These are phyloP conservation scores for Nipponia nippon DNA, from an alignment of 2,113 vertebrate genomes.

Conservation along the genomic window DNA sequence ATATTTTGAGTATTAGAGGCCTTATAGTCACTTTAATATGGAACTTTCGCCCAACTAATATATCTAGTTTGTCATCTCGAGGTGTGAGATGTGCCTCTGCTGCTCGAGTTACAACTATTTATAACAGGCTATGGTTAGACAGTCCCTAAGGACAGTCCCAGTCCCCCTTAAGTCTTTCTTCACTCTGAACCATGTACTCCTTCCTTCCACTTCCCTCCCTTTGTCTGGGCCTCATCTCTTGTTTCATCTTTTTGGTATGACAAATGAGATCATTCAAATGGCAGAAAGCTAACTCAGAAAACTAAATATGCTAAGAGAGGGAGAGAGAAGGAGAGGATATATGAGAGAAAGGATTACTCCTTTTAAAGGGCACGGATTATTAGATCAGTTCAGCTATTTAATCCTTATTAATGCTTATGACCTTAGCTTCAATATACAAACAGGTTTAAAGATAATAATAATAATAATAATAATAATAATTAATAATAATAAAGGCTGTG, in stretches of 20 bases:
- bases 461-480: background rate
- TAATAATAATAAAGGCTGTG: background rate
- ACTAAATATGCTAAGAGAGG: background rate
- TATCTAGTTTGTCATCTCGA: background rate
- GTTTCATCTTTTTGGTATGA: background rate
- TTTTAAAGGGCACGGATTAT: background rate
- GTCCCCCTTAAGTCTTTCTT: background rate
- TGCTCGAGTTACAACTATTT: background rate
- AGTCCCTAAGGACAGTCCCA: background rate
- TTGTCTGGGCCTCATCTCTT: background rate
- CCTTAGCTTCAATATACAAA: background rate
- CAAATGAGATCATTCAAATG: background rate
- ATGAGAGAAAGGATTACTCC: background rate
- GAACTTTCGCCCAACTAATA: background rate
- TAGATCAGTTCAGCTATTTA: background rate
- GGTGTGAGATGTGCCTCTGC: background rate
- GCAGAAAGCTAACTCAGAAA: background rate
- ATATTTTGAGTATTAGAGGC: background rate
- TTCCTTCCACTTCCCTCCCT: background rate
- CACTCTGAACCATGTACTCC: rapidly evolving
- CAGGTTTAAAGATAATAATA: background rate
- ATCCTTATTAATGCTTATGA: background rate
- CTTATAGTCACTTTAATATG: background rate
- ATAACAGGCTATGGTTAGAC: background rate
- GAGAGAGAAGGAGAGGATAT: background rate